Conservation (phyloP, 2,888 invertebrate genomes). For the Andrena minutula region DNA sequence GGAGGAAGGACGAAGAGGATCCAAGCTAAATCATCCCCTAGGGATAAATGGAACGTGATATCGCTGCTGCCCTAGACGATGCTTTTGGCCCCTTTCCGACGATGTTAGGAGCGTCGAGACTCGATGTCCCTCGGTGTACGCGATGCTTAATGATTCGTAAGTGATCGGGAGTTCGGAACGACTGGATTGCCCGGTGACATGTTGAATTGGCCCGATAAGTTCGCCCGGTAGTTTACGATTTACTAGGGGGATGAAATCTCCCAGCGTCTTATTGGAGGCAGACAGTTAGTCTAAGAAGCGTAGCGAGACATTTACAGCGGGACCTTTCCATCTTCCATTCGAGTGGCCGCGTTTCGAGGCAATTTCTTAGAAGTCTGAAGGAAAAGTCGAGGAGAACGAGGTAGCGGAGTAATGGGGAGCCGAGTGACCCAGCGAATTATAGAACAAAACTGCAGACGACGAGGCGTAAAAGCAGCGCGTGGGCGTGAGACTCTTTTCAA, state of each 20-base stretch:
- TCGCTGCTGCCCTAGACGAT: background rate
- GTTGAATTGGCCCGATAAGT: conserved; percentile 8
- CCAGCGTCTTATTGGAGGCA: too few relatives aligned
- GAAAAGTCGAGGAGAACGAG: background rate
- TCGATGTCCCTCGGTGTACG: too few relatives aligned
- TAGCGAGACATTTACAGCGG: background rate
- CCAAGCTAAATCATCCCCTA: background rate
- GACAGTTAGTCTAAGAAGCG: background rate
- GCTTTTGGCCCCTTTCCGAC: background rate
- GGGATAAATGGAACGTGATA: background rate
- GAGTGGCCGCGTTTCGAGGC: too few relatives aligned
- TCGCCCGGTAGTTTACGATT: background rate
- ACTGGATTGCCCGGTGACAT: background rate
- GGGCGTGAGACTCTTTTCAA: background rate
- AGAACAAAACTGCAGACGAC: conserved; percentile 16
- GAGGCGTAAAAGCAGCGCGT: background rate
- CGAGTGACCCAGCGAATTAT: conserved; percentile 11
- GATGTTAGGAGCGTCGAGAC: background rate
- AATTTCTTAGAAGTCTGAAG: background rate
- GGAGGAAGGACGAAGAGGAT: background rate
- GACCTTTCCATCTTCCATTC: background rate
- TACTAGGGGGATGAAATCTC: background rate
- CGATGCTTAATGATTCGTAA: conserved; percentile 25
- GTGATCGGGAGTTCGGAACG: conserved; percentile 12
- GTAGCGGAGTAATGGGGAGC: background rate